These are phyloP conservation scores for Madoqua kirkii DNA, from an alignment of 2,113 vertebrate species.

Conservation along the genomic window DNA sequence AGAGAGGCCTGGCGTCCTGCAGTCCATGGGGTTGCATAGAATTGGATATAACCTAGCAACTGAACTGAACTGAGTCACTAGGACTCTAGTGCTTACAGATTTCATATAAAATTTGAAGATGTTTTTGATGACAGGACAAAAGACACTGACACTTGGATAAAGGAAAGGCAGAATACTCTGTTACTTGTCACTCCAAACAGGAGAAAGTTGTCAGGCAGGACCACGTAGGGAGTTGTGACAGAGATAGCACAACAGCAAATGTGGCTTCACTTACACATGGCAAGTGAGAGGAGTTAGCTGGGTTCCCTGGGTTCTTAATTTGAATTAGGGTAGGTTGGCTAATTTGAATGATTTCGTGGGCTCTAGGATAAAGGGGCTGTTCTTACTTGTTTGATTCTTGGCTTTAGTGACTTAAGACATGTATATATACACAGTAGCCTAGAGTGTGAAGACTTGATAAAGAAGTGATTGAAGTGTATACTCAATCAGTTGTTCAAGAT, in stretches of 20 bases:
- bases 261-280: neutral
- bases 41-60: rapidly evolving
- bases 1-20: neutral
- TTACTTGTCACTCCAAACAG: neutral
- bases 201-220: neutral
- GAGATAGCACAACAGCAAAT: neutral
- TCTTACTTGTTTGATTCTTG: neutral
- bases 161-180: neutral
- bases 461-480: neutral
- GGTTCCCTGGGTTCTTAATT: neutral
- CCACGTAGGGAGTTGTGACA: neutral
- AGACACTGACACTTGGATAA: neutral
- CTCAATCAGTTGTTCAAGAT: neutral
- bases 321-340: neutral
- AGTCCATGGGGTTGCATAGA: neutral
- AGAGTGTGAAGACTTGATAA: neutral
- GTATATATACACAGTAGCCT: too few relatives aligned
- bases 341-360: neutral
- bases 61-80: neutral
- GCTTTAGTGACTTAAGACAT: neutral
- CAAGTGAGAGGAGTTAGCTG: neutral
- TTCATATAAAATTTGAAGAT: neutral
- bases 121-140: neutral
- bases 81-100: neutral
- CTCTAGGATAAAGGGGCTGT: neutral